Base-by-base conservation (phyloP, 2,888 invertebrate species). In the Pocota personata region DNA sequence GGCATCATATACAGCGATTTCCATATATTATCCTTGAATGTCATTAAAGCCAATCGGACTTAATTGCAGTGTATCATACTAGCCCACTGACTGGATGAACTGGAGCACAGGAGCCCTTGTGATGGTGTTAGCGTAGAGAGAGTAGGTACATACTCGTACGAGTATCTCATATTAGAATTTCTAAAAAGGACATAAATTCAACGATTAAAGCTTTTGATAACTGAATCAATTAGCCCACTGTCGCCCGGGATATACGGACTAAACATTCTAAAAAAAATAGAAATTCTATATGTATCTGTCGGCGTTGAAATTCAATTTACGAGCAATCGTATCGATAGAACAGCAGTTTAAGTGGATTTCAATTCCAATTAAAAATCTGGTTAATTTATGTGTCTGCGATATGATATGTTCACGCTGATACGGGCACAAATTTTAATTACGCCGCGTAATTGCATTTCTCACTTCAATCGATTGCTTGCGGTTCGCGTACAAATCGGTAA, bases 331-430 rank as follows among this genome's bases (percentile, higher is more conserved):
- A 60, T 72, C 77, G 46, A 77, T 77, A 64, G 52, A 55, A 37
- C 55, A 30, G 12, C 76, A n/a, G 58, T 80, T 72, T 58, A 72
- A 80, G 46, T 64, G 72, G 75, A 86, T 80, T 86, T 80, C 76
- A 86, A 71, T 86, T 86, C 86, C 86, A 86, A 86, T 86, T 86
- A 80, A 80, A 86, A 86, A 64, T 57, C 69, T 52, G 72, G 66
- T 86, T 80, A 86, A 80, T 86, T 86, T 80, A 86, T 86, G 69
- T 71, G 40, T 66, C 76, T 48, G 24, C n/a, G 40, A 69, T 58
- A 66, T 79, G 71, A 79, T 86, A 72, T 64, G 66, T 71, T 80
- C 43, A 76, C 72, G 43, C 66, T 66, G 86, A 86, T 86, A 86
- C 60, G 72, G 55, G 24, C 58, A 64, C 75, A 69, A 48, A 79